Percentiles rank a stretch among this genome's conserved stretches.
Evolutionary conservation across 1,140 invertebrate genomes (phyloP).

Genomic region (Rhyzopertha dominica): DNA sequence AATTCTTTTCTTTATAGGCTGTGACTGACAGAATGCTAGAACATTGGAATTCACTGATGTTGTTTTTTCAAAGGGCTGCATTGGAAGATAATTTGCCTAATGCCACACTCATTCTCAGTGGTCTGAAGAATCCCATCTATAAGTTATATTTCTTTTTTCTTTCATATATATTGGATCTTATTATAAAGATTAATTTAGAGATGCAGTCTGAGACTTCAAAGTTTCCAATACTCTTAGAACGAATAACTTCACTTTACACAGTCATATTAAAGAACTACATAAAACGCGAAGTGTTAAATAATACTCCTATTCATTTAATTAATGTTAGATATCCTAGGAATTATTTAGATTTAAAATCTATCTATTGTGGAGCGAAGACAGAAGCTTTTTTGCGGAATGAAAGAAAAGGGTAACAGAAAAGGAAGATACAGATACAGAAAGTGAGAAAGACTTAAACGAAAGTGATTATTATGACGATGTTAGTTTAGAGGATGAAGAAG

Average conservation of each 20-base stretch:
- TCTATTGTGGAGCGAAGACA: conserved; percentile 10
- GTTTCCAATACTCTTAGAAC: conserved; percentile 8
- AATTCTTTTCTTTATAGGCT: conserved; percentile 13
- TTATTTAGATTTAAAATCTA: neutral
- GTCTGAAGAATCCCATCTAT: conserved; percentile 14
- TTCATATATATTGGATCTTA: conserved; percentile 7
- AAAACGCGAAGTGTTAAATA: too few species aligned
- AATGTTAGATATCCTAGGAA: conserved; percentile 1
- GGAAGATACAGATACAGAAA: too few species aligned
- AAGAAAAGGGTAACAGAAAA: too few species aligned
- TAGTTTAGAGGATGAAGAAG: too few species aligned
- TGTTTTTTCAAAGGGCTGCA: conserved; percentile 8
- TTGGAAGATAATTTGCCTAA: conserved; percentile 5
- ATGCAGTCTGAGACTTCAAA: conserved; percentile 9
- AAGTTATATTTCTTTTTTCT: conserved; percentile 16
- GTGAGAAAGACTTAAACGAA: too few species aligned
- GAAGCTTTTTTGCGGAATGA: neutral
- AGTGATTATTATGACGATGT: too few species aligned
- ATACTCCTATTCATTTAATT: too few species aligned
- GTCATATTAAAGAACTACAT: too few species aligned
- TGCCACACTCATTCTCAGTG: conserved; percentile 1
- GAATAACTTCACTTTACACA: conserved; percentile 5
- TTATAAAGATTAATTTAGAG: conserved; percentile 15
- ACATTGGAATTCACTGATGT: conserved; percentile 12
- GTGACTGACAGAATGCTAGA: conserved; percentile 9